These are phyloP conservation scores for Agrilus planipennis DNA, from an alignment of 1,140 invertebrate genomes.

Conservation along the genomic window DNA sequence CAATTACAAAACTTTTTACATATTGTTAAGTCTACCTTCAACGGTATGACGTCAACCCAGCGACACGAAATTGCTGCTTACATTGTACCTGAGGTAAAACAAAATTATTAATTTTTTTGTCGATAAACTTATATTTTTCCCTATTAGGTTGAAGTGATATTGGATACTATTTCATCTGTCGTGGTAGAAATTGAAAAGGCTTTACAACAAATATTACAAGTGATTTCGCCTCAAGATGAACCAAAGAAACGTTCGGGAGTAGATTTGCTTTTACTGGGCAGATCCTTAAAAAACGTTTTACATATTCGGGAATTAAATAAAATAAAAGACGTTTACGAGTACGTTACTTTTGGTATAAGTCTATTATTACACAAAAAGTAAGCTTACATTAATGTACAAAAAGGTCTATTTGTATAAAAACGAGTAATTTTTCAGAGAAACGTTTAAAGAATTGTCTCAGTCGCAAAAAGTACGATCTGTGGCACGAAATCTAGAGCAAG, in stretches of 20 bases:
- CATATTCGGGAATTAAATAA: conserved; percentile 39
- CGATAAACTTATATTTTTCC: background rate
- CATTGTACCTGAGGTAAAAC: conserved; percentile 46
- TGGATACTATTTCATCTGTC: conserved; percentile 39
- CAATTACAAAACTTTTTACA: conserved; percentile 46
- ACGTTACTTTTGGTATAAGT: conserved; percentile 37
- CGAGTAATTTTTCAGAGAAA: conserved; percentile 34
- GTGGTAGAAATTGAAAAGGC: conserved; percentile 39
- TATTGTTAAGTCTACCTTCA: conserved; percentile 44
- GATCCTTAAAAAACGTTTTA: conserved; percentile 38
- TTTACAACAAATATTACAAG: conserved; percentile 41
- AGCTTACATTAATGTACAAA: conserved; percentile 6
- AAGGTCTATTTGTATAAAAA: conserved; percentile 1
- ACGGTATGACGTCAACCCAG: conserved; percentile 41
- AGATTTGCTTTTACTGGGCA: conserved; percentile 35
- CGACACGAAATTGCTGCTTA: conserved; percentile 47
- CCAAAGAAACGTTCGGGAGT: conserved; percentile 14
- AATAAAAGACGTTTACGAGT: conserved; percentile 40
- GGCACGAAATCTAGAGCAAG: conserved; percentile 46
- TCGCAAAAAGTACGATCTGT: conserved; percentile 46
- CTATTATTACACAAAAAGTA: conserved; percentile 36
- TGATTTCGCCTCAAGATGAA: conserved; percentile 29
- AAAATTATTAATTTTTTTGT: conserved; percentile 7
- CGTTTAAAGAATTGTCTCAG: conserved; percentile 45
- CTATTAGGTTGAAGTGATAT: conserved; percentile 38